These are phyloP conservation scores for Seriola rivoliana DNA, from an alignment of 2,113 vertebrate species.

Conservation along the genomic window DNA sequence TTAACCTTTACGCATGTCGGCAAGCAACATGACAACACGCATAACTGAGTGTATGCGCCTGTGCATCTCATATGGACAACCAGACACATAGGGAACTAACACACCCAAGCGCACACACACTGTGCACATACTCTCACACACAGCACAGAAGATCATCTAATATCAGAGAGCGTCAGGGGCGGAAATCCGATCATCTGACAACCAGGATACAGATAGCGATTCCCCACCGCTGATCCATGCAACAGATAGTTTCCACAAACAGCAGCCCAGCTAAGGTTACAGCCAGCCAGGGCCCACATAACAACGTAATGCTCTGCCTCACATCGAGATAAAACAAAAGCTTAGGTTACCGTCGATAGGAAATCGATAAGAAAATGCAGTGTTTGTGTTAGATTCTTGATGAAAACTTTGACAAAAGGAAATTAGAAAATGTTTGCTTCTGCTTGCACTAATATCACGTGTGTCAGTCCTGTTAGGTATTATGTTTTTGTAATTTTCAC, in stretches of 20 bases:
- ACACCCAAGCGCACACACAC: conserved; percentile 30
- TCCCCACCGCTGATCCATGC: conserved; percentile 73
- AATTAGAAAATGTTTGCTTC: conserved; percentile 76
- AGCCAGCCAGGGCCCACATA: conserved; percentile 32
- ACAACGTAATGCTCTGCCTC: conserved; percentile 37
- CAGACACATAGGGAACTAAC: conserved; percentile 21
- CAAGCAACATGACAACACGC: conserved; percentile 58
- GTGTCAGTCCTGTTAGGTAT: conserved; percentile 50
- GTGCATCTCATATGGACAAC: conserved; percentile 41
- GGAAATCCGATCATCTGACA: conserved; percentile 81
- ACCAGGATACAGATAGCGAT: conserved; percentile 82
- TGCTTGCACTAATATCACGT: conserved; percentile 54
- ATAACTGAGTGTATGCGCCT: conserved; percentile 47
- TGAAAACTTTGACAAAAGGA: conserved; percentile 75
- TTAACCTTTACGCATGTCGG: conserved; percentile 74
- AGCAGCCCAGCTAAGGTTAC: conserved; percentile 72
- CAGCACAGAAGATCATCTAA: conserved; percentile 73
- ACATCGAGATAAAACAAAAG: conserved; percentile 78
- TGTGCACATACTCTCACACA: conserved; percentile 46
- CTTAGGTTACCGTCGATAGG: conserved; percentile 74
- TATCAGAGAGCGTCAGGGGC: conserved; percentile 73
- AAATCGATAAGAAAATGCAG: conserved; percentile 71
- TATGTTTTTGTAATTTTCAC: conserved; percentile 59
- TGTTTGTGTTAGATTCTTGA: conserved; percentile 61
- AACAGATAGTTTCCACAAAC: conserved; percentile 82